These are phyloP conservation scores for Myrmophylax atrothorax DNA, from an alignment of 2,113 vertebrate species.

Conservation along the genomic window DNA sequence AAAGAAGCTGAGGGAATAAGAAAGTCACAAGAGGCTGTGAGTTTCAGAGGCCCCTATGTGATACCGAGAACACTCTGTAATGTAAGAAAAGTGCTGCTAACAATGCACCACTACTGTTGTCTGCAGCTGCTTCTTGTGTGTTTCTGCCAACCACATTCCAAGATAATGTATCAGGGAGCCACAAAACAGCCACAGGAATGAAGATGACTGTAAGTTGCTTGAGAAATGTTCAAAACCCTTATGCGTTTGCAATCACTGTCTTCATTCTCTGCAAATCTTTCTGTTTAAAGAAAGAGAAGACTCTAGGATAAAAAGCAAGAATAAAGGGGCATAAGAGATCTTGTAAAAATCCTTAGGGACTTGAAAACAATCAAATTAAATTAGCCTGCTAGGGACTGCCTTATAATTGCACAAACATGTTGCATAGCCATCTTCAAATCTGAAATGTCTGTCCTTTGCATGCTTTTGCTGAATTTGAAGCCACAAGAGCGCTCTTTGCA, in stretches of 20 bases:
- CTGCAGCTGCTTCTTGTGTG: not conserved
- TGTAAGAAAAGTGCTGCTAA: not conserved
- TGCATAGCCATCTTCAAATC: not conserved
- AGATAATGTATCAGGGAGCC: not conserved
- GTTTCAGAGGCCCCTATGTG: not conserved
- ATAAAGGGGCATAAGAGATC: not conserved
- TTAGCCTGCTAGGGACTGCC: not conserved
- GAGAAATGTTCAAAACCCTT: not conserved
- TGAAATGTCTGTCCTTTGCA: not conserved
- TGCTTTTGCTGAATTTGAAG: not conserved
- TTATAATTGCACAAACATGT: not conserved
- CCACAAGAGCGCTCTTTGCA: not conserved
- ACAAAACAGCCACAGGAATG: not conserved
- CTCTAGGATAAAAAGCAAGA: not conserved
- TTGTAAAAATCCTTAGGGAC: not conserved
- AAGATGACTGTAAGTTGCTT: not conserved
- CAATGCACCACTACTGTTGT: accelerated
- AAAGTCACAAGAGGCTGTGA: not conserved
- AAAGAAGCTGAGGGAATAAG: not conserved
- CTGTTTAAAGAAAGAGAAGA: not conserved
- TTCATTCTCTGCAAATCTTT: not conserved
- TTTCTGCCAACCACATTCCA: not conserved
- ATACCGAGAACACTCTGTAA: accelerated
- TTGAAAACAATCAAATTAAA: not conserved
- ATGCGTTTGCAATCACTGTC: not conserved